Conservation (phyloP, 2,113 vertebrate genomes). For the Elephantulus edwardii region DNA sequence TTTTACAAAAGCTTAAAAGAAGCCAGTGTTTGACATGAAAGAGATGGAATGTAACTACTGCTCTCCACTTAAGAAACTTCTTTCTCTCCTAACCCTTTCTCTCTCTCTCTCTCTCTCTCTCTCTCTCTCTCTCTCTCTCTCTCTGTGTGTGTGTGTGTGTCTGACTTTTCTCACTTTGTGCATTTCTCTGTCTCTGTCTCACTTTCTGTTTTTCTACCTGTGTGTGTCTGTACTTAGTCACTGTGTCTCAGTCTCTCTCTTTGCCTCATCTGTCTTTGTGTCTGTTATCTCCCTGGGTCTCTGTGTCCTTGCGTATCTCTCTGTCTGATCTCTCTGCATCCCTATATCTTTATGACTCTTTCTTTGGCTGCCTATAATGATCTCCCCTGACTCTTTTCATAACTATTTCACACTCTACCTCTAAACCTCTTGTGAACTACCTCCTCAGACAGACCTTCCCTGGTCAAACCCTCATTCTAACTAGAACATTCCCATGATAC, state of each 20-base stretch:
- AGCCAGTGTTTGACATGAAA: constrained; percentile 14
- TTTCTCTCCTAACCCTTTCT: no score
- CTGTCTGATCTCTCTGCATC: not conserved
- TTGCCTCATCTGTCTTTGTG: no score
- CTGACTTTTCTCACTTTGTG: no score
- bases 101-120: no score
- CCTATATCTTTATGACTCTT: not conserved
- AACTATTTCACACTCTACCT: not conserved
- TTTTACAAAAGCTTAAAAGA: constrained; percentile 53
- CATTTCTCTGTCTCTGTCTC: not conserved
- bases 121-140: not conserved
- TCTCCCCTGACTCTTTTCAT: not conserved
- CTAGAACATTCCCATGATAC: fast-evolving
- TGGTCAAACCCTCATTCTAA: not conserved
- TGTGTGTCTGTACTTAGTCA: not conserved
- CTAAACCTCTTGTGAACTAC: not conserved
- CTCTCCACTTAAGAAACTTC: not conserved
- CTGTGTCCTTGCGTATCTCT: not conserved
- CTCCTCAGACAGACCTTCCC: not conserved
- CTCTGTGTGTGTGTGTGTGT: not conserved
- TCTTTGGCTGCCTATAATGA: not conserved
- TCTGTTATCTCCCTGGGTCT: no score
- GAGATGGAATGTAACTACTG: not conserved
- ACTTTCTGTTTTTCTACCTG: not conserved
- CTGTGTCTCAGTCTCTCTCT: not conserved